Evolutionary conservation across 2,797 vertebrate species (phyloP).

Genomic region (Xenopus petersii): DNA sequence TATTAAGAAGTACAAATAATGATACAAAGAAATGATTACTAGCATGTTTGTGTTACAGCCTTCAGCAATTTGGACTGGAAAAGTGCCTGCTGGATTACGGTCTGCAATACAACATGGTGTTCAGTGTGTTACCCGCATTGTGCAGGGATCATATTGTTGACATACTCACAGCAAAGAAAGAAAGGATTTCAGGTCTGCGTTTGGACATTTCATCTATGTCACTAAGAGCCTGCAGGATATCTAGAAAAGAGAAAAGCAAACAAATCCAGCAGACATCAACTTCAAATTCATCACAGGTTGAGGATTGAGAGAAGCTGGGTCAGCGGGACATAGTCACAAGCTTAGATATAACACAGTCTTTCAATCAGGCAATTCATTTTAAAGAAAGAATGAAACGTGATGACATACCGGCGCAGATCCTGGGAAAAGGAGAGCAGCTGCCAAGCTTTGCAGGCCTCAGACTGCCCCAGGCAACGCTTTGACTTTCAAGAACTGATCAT

Average conservation of each 20-base stretch:
- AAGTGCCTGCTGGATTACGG: too few species aligned
- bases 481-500: constrained; percentile 35
- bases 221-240: constrained; percentile 90
- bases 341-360: constrained; percentile 25
- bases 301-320: constrained; percentile 22
- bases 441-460: constrained; percentile 27
- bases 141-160: too few species aligned
- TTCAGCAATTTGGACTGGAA: too few species aligned
- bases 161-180: constrained; percentile 88
- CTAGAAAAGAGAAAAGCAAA: constrained; percentile 51
- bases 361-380: constrained; percentile 48
- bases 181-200: constrained; percentile 91
- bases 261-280: constrained; percentile 28
- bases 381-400: constrained; percentile 25
- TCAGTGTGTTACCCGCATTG: too few species aligned
- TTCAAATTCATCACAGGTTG: constrained; percentile 40
- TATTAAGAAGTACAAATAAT: too few species aligned
- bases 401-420: constrained; percentile 32
- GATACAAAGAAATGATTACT: too few species aligned
- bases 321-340: constrained; percentile 25
- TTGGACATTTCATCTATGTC: constrained; percentile 96
- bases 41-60: too few species aligned
- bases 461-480: constrained; percentile 35
- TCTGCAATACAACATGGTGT: too few species aligned
- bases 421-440: constrained; percentile 2